Conservation (phyloP, 2,113 vertebrate genomes). For the Columba livia region DNA sequence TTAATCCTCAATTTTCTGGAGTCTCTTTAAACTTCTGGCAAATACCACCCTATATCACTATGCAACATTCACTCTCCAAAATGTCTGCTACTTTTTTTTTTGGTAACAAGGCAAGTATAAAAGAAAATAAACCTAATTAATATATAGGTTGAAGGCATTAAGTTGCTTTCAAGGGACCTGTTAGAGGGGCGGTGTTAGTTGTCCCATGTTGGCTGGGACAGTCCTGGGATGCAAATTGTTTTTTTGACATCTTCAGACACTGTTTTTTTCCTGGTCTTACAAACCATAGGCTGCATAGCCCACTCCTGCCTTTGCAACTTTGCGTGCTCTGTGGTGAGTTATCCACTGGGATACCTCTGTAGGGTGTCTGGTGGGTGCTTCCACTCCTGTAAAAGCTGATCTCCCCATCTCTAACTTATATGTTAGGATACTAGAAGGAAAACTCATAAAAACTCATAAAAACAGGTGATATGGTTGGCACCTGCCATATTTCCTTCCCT, state of each 20-base stretch:
- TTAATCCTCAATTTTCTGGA: slow-evolving; percentile 29
- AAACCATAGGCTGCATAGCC: not conserved
- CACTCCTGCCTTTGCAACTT: not conserved
- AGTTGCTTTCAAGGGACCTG: not conserved
- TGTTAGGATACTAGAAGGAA: not conserved
- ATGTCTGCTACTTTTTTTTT: not conserved
- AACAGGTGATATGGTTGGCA: not conserved
- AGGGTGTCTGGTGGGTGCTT: not conserved
- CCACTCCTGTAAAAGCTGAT: not conserved
- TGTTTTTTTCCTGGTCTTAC: not conserved
- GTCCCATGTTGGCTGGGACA: not conserved
- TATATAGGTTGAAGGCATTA: not conserved
- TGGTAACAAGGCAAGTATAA: not conserved
- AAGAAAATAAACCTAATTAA: not conserved
- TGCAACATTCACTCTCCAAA: not conserved
- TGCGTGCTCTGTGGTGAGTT: accelerated
- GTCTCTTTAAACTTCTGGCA: not conserved
- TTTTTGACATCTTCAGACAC: not conserved
- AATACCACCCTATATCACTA: not conserved
- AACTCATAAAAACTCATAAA: not conserved
- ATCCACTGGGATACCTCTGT: not conserved
- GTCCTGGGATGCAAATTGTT: not conserved
- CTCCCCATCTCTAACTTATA: accelerated
- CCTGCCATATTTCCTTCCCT: not conserved
- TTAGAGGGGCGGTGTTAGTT: not conserved